These are phyloP conservation scores for Dasyornis broadbenti DNA, from an alignment of 2,113 vertebrate species.

Conservation along the genomic window DNA sequence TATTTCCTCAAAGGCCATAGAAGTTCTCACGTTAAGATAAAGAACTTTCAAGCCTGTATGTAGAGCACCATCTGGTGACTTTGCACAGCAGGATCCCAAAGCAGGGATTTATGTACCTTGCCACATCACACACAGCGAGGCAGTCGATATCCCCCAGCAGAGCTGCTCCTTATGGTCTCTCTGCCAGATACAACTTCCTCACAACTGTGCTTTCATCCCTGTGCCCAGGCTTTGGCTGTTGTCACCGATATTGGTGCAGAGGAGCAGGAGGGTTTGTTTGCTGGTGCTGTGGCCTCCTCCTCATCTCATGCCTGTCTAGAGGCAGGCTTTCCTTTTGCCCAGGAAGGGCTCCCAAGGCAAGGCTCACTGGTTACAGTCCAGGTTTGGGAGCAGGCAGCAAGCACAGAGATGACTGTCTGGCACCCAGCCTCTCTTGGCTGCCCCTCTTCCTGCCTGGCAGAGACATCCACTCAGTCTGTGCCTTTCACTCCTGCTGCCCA, in stretches of 20 bases:
- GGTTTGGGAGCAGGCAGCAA: neutral
- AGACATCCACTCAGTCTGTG: neutral
- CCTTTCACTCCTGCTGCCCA: neutral
- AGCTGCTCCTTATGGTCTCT: neutral
- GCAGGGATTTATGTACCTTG: neutral
- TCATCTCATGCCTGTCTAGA: accelerated
- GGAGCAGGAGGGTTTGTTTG: neutral
- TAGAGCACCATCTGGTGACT: conserved; percentile 49
- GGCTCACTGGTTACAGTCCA: neutral
- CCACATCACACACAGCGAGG: neutral
- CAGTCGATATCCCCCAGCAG: neutral
- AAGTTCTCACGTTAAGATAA: neutral
- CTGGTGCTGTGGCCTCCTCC: neutral
- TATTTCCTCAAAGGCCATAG: neutral
- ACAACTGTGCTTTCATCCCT: neutral
- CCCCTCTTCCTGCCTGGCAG: neutral
- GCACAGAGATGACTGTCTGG: neutral
- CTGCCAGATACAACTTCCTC: neutral
- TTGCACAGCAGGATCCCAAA: neutral
- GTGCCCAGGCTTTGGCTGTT: neutral
- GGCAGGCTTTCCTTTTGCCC: neutral
- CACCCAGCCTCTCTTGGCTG: neutral
- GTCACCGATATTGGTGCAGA: neutral
- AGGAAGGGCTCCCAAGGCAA: neutral
- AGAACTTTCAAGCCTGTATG: neutral